Conservation (phyloP, 2,888 invertebrate species). For the Platycheirus albimanus region DNA sequence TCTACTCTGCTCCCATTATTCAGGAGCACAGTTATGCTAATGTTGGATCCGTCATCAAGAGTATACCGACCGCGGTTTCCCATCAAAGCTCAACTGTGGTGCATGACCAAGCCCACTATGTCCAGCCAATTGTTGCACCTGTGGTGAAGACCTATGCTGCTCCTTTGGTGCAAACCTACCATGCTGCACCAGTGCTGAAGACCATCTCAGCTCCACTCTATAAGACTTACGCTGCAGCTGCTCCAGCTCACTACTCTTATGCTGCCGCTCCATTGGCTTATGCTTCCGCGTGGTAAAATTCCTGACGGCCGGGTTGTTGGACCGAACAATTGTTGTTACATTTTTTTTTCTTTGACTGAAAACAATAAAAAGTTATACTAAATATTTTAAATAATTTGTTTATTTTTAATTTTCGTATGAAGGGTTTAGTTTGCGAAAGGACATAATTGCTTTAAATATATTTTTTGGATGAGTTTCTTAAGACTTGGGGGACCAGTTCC, state of each 20-base stretch:
- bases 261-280: slow-evolving; percentile 44
- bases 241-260: slow-evolving; percentile 60
- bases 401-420: too few species aligned
- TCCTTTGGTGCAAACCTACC: slow-evolving; percentile 36
- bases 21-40: slow-evolving; percentile 79
- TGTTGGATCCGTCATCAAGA: slow-evolving; percentile 79
- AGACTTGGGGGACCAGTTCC: too few species aligned
- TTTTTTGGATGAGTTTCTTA: too few species aligned
- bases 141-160: slow-evolving; percentile 76
- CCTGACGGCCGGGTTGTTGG: slow-evolving; percentile 41
- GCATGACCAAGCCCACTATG: slow-evolving; percentile 80
- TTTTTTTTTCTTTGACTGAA: slow-evolving; percentile 28
- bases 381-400: too few species aligned
- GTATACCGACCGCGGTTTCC: slow-evolving; percentile 83
- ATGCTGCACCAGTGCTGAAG: slow-evolving; percentile 43
- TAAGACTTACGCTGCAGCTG: slow-evolving; percentile 47
- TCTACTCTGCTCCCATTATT: slow-evolving; percentile 78
- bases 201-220: slow-evolving; percentile 47
- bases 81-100: slow-evolving; percentile 84
- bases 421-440: too few species aligned
- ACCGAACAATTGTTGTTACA: slow-evolving; percentile 11
- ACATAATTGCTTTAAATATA: too few species aligned
- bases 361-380: neutral
- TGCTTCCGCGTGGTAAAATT: slow-evolving; percentile 44
- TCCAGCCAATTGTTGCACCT: slow-evolving; percentile 78